Conservation (phyloP, 2,113 vertebrate genomes). For the Atlantisia rogersi region DNA sequence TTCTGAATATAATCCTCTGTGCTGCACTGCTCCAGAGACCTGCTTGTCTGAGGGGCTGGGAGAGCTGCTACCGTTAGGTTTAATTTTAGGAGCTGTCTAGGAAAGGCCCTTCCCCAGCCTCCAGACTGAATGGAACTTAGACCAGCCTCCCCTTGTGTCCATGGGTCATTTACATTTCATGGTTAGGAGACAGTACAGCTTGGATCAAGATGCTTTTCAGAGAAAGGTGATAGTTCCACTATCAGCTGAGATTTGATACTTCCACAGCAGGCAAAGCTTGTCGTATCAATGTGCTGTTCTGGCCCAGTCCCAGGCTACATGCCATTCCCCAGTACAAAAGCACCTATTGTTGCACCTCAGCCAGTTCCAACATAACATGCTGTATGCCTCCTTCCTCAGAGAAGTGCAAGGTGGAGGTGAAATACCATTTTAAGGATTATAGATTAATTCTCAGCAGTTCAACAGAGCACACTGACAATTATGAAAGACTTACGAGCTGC, state of each 20-base stretch:
- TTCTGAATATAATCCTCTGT: background rate
- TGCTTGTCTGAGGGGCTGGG: background rate
- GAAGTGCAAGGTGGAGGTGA: background rate
- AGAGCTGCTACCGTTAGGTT: background rate
- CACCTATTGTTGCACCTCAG: background rate
- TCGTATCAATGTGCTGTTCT: background rate
- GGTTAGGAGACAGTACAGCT: background rate
- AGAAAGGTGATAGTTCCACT: conserved; percentile 28
- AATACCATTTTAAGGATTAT: background rate
- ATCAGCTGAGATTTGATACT: conserved; percentile 54
- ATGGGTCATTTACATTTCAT: background rate
- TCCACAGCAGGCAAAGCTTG: conserved; percentile 24
- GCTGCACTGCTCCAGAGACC: background rate
- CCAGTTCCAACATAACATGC: background rate
- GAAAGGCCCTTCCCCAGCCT: background rate
- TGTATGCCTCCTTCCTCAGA: background rate
- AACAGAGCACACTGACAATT: background rate
- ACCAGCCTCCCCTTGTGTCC: background rate
- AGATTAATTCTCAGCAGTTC: background rate
- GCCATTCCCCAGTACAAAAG: conserved; percentile 11
- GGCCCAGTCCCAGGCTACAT: conserved; percentile 27
- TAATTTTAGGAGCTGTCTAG: background rate
- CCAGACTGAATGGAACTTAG: background rate
- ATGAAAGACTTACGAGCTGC: background rate
- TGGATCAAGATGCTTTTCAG: background rate